Base-by-base conservation (phyloP, 92 coral and sea anemone species). In the Montipora capitata region DNA sequence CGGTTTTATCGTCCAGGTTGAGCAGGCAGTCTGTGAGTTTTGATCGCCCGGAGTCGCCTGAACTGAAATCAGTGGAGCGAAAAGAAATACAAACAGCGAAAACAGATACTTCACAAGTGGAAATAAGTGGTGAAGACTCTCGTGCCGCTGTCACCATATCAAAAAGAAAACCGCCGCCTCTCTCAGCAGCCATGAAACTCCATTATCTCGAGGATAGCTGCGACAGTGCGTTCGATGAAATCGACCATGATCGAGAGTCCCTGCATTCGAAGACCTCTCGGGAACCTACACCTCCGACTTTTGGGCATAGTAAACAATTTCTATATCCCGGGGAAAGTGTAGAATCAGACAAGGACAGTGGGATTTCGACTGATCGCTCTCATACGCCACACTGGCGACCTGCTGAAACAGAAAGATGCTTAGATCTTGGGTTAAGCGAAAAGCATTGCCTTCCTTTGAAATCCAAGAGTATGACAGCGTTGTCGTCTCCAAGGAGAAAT, bases 321-420 rank as follows among this genome's bases (percentile, higher is more conserved):
- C 89, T 95, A 65, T 93, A 90, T 64, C 96, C 98, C 4, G 96
- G 98, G 2, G 99, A 96, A 57, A 96, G 99, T 64, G 65, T 91
- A 18, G 98, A 96, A 73, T 94, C 96, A 48, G 99, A 96, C 87
- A 95, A 94, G 81, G 99, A 94, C 74, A 96, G 98, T 77, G 96
- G 98, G 58, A 96, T 94, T 51, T 95, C 95, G 2, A 87, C 98
- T 10, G 99, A 96, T 68, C 91, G 94, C 43, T 94, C 98, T 1
- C 85, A 82, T 59, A 80, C 89, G 54, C 95, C 98, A 14, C 49
- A 81, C 63, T 49, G 89, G 10, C 72, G 80, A 45, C 40, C 83
- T 51, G 88, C 79, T 74, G 83, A 86, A 16, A 92, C 93, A 27
- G 89, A 82, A 3, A 76, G 87, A 41, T 78, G 79, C 77, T 72